Evolutionary conservation across 2,113 vertebrate genomes (phyloP).

Genomic region (Stegastes partitus): DNA sequence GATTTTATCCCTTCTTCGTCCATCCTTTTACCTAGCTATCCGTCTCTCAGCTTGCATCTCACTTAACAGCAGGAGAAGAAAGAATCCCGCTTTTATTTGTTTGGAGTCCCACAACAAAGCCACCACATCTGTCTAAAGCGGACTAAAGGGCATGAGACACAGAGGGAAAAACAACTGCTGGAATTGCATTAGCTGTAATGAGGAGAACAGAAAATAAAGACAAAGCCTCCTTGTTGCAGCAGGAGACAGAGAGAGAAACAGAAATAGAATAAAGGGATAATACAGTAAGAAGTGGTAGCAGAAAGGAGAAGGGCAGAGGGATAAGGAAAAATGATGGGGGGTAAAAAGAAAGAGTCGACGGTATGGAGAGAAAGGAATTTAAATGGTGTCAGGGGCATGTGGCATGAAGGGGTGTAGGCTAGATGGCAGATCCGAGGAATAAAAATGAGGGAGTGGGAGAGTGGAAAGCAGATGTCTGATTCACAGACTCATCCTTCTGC

Average conservation of each 20-base stretch:
- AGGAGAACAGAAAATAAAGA: slow-evolving; percentile 56
- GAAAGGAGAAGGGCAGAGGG: neutral
- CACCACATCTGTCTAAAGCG: slow-evolving; percentile 46
- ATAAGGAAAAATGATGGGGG: slow-evolving; percentile 15
- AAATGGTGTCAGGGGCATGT: slow-evolving; percentile 30
- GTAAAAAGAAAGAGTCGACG: neutral
- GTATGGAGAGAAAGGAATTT: slow-evolving; percentile 7
- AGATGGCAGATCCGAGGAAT: slow-evolving; percentile 41
- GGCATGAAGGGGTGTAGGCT: slow-evolving; percentile 32
- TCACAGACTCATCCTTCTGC: slow-evolving; percentile 44
- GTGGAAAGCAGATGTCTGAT: slow-evolving; percentile 56
- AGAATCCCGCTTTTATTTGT: slow-evolving; percentile 35
- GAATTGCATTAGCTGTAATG: slow-evolving; percentile 67
- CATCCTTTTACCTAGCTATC: slow-evolving; percentile 15
- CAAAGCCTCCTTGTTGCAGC: slow-evolving; percentile 29
- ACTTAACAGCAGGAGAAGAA: slow-evolving; percentile 45
- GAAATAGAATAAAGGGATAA: slow-evolving; percentile 12
- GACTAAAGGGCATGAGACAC: slow-evolving; percentile 31
- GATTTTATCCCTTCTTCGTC: slow-evolving; percentile 23
- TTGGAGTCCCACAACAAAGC: slow-evolving; percentile 49
- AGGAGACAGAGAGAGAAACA: slow-evolving; percentile 8
- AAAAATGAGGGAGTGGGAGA: slow-evolving; percentile 51
- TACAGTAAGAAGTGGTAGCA: slow-evolving; percentile 5
- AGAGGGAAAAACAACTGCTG: slow-evolving; percentile 24
- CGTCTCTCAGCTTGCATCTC: slow-evolving; percentile 43